These are phyloP conservation scores for Paramormyrops hopkinsi DNA, from an alignment of 2,797 vertebrate genomes.

Conservation along the genomic window DNA sequence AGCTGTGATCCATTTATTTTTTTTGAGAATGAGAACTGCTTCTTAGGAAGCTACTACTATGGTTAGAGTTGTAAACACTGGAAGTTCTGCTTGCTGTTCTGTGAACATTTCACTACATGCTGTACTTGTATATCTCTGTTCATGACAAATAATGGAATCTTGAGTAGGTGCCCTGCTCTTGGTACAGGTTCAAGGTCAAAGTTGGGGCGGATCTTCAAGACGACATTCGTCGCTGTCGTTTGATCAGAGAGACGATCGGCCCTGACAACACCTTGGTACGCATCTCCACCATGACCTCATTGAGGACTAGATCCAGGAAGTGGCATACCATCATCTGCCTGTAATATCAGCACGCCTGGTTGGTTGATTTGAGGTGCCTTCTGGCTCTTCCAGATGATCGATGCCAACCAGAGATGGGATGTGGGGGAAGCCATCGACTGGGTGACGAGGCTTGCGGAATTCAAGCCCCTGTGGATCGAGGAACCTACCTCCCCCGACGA, in stretches of 20 bases:
- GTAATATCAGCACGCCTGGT: background rate
- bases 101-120: background rate
- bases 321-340: background rate
- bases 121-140: background rate
- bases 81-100: background rate
- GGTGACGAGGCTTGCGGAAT: constrained; percentile 65
- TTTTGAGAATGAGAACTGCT: background rate
- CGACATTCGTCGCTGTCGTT: constrained; percentile 61
- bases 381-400: constrained; percentile 61
- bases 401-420: constrained; percentile 76
- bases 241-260: constrained; percentile 66
- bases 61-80: constrained; percentile 30
- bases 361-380: background rate
- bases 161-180: constrained; percentile 35
- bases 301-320: background rate
- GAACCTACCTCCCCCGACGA: constrained; percentile 74
- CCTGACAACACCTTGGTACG: constrained; percentile 61
- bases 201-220: constrained; percentile 67
- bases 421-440: constrained; percentile 66
- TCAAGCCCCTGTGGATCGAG: constrained; percentile 72
- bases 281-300: background rate
- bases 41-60: constrained; percentile 29
- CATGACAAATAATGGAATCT: background rate
- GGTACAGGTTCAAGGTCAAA: constrained; percentile 71
- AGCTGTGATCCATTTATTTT: background rate